Conservation (phyloP, 2,113 vertebrate genomes). For the Protobothrops flavoviridis region DNA sequence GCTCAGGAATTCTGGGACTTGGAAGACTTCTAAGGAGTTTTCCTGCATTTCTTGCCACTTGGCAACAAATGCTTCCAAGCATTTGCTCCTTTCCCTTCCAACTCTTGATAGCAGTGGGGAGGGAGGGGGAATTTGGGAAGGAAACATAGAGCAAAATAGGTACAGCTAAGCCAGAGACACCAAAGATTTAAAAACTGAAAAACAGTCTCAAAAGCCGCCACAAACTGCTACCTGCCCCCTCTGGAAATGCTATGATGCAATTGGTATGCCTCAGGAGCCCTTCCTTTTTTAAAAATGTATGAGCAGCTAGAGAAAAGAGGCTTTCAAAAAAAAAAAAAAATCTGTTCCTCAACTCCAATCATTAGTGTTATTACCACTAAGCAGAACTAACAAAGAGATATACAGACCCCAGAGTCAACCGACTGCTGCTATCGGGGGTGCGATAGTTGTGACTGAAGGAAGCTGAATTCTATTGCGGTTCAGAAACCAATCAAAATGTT, state of each 20-base stretch:
- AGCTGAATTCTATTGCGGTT: conserved; percentile 35
- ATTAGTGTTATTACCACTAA: neutral
- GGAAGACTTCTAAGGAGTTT: neutral
- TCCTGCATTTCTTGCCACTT: neutral
- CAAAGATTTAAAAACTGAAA: neutral
- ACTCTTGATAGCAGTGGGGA: neutral
- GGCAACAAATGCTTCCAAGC: no score
- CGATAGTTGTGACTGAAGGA: neutral
- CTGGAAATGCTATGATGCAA: neutral
- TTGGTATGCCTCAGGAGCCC: neutral
- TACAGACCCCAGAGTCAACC: neutral
- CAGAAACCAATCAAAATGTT: conserved; percentile 14
- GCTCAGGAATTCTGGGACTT: neutral
- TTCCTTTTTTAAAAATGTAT: neutral
- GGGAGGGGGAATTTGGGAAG: neutral
- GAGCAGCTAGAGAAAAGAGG: neutral
- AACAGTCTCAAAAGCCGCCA: neutral
- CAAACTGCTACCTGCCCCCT: neutral
- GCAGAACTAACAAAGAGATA: neutral
- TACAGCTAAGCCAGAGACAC: neutral
- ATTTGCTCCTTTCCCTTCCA: neutral
- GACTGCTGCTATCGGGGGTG: no score
- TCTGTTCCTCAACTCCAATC: neutral
- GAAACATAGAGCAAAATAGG: neutral
- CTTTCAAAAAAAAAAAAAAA: neutral